phyloP scores from a whole-genome alignment of 1,140 invertebrate genomes.

The Saccostrea echinata region DNA sequence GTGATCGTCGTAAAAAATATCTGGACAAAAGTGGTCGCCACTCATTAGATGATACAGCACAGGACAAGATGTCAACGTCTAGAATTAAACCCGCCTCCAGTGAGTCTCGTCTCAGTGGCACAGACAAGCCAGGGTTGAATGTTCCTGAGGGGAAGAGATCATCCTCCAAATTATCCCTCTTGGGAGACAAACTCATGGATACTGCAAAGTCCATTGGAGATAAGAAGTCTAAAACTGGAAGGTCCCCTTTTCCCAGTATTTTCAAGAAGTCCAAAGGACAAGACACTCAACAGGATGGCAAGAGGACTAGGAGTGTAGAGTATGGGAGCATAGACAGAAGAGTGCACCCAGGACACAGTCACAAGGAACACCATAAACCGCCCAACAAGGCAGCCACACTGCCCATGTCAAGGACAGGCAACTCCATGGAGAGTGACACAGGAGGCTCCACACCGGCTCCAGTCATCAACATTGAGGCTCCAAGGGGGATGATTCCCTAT shows the following conservation, averaged over 20 bases:
- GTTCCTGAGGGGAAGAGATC: slow-evolving; percentile 67
- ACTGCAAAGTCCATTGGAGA: slow-evolving; percentile 67
- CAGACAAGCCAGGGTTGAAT: slow-evolving; percentile 61
- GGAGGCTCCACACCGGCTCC: slow-evolving; percentile 56
- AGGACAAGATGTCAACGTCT: slow-evolving; percentile 58
- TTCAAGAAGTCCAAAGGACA: slow-evolving; percentile 76
- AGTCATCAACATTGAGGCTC: slow-evolving; percentile 68
- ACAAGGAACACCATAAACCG: slow-evolving; percentile 30
- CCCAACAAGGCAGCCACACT: slow-evolving; percentile 54
- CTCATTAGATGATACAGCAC: slow-evolving; percentile 71
- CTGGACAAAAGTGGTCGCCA: slow-evolving; percentile 58
- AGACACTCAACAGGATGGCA: slow-evolving; percentile 73
- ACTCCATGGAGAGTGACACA: slow-evolving; percentile 60
- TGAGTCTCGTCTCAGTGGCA: slow-evolving; percentile 73
- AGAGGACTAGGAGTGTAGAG: slow-evolving; percentile 68
- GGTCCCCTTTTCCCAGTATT: slow-evolving; percentile 73
- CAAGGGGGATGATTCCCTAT: slow-evolving; percentile 72
- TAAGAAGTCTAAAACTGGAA: slow-evolving; percentile 65
- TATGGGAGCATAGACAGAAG: slow-evolving; percentile 74
- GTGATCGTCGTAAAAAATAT: slow-evolving; percentile 66
- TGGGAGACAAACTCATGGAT: slow-evolving; percentile 75
- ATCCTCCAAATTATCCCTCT: slow-evolving; percentile 74
- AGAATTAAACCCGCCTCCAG: slow-evolving; percentile 72
- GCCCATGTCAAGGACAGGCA: slow-evolving; percentile 60
- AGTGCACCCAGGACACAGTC: slow-evolving; percentile 3